Evolutionary conservation across 1,140 invertebrate genomes (phyloP).

Genomic region (Drosophila kepulauana): DNA sequence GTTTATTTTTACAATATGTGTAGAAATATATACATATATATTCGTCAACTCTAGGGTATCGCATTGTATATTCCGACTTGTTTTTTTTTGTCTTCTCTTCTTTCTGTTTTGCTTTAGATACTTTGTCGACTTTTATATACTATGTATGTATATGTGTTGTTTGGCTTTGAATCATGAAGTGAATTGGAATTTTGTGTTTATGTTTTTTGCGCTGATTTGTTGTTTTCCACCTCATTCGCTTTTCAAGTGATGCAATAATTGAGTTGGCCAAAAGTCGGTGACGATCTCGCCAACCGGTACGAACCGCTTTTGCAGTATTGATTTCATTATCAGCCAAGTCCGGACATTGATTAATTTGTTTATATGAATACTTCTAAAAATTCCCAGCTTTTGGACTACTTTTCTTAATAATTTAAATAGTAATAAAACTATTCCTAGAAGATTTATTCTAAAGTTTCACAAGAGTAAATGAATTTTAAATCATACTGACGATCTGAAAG

Average conservation of each 20-base stretch:
- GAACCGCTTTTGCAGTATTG: constrained; percentile 1
- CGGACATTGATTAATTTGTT: neutral
- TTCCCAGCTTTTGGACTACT: no score
- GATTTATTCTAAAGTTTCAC: no score
- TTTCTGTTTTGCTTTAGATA: constrained; percentile 14
- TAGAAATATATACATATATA: neutral
- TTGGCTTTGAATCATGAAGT: constrained; percentile 17
- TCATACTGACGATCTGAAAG: no score
- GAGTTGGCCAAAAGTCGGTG: constrained; percentile 7
- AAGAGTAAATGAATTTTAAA: no score
- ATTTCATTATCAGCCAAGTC: constrained; percentile 25
- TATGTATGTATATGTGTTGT: constrained; percentile 27
- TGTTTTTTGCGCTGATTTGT: constrained; percentile 32
- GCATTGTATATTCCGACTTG: neutral
- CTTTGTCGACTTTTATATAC: neutral
- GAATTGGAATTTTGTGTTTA: constrained; percentile 35
- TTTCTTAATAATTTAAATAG: no score
- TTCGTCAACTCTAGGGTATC: constrained; percentile 10
- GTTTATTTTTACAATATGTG: neutral
- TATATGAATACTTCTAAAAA: neutral
- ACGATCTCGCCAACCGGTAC: constrained; percentile 33
- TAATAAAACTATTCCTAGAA: no score
- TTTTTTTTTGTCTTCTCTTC: neutral
- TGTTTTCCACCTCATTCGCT: constrained; percentile 16
- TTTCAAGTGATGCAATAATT: constrained; percentile 32